These are phyloP conservation scores for Mohoua ochrocephala DNA, from an alignment of 2,113 vertebrate species.

Conservation along the genomic window DNA sequence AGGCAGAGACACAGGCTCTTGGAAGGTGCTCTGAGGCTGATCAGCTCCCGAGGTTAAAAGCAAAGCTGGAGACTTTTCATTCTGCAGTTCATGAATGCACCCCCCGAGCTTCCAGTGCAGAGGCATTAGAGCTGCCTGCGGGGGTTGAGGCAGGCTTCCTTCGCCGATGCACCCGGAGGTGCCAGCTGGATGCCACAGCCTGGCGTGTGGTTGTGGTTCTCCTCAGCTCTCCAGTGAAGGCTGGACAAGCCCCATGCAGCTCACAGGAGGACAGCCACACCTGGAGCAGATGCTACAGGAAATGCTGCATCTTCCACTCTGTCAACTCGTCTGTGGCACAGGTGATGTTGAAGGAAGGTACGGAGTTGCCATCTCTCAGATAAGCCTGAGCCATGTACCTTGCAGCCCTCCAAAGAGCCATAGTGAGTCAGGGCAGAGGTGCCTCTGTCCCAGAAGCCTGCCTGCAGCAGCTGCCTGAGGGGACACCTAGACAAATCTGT, in stretches of 20 bases:
- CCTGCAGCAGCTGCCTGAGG: background rate
- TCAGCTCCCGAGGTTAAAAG: background rate
- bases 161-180: rapidly evolving
- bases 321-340: background rate
- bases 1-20: background rate
- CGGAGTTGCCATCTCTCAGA: background rate
- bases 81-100: background rate
- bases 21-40: background rate
- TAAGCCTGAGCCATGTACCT: background rate
- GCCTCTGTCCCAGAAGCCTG: background rate
- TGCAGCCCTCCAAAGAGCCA: background rate
- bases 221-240: background rate
- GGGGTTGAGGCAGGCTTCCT: background rate
- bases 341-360: background rate
- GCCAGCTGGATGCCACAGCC: background rate
- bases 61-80: background rate
- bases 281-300: background rate
- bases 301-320: background rate
- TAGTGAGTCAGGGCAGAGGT: background rate
- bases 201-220: background rate
- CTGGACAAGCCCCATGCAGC: background rate
- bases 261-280: background rate
- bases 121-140: rapidly evolving
- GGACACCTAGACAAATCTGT: background rate
- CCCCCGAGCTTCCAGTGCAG: background rate